Evolutionary conservation across 2,888 invertebrate species (phyloP).

Genomic region (Aphrophora alni): DNA sequence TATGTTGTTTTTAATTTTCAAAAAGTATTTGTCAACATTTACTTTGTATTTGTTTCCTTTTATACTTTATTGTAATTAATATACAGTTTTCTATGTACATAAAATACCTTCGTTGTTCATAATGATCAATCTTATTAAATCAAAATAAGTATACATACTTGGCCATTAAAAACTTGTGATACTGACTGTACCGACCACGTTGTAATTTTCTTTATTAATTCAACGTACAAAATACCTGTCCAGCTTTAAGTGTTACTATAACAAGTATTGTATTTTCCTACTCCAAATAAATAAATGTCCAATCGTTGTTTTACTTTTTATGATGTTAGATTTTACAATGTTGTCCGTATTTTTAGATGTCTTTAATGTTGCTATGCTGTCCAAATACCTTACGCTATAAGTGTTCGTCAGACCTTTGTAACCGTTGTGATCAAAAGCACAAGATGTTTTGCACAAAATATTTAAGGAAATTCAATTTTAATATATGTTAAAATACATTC

Average conservation of each 20-base stretch:
- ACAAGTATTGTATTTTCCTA: background rate
- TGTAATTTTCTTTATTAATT: background rate
- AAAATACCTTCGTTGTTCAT: too few species aligned
- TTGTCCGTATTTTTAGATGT: slow-evolving; percentile 34
- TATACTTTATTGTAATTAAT: too few species aligned
- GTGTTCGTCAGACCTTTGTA: background rate
- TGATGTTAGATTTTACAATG: slow-evolving; percentile 31
- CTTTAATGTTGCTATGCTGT: slow-evolving; percentile 17
- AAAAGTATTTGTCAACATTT: too few species aligned
- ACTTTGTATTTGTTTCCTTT: too few species aligned
- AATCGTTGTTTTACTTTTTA: slow-evolving; percentile 27
- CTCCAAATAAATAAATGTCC: background rate
- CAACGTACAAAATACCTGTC: background rate
- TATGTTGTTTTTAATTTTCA: too few species aligned
- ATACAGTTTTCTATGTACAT: too few species aligned
- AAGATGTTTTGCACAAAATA: background rate
- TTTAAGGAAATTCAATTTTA: background rate
- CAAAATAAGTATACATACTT: background rate
- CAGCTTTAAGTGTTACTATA: background rate
- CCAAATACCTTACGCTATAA: background rate
- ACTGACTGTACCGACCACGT: background rate
- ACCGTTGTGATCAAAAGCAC: background rate
- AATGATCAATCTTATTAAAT: too few species aligned
- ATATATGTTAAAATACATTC: background rate
- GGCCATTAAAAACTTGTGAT: background rate